Conservation (phyloP, 2,113 vertebrate species). For the Pimephales promelas region DNA sequence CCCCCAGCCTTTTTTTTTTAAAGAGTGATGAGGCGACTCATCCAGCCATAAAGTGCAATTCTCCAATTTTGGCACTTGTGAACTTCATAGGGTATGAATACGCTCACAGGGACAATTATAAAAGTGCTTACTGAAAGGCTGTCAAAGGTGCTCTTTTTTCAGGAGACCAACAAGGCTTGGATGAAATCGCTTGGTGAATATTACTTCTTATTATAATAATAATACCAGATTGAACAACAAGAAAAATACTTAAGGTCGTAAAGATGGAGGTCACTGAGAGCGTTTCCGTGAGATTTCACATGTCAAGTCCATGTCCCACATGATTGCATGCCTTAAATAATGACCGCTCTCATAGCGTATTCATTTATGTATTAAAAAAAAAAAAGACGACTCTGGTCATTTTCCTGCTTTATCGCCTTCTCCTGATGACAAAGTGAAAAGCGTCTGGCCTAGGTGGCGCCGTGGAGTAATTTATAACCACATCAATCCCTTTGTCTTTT, state of each 20-base stretch:
- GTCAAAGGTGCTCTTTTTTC: conserved; percentile 72
- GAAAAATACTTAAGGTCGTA: conserved; percentile 64
- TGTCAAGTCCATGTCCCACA: conserved; percentile 65
- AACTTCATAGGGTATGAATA: conserved; percentile 77
- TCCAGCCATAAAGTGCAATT: conserved; percentile 72
- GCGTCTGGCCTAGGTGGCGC: conserved; percentile 78
- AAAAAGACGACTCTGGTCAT: conserved; percentile 69
- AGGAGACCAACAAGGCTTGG: conserved; percentile 63
- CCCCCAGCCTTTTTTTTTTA: conserved; percentile 37
- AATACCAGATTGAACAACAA: conserved; percentile 68
- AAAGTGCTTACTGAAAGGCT: conserved; percentile 79
- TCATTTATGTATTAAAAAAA: conserved; percentile 82
- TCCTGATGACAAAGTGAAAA: conserved; percentile 77
- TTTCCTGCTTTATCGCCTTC: conserved; percentile 77
- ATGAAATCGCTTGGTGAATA: conserved; percentile 74
- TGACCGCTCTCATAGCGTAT: conserved; percentile 78
- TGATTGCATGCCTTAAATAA: conserved; percentile 75
- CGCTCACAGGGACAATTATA: conserved; percentile 76
- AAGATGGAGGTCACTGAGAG: conserved; percentile 72
- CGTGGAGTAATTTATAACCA: conserved; percentile 82
- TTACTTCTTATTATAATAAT: conserved; percentile 78
- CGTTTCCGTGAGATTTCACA: conserved; percentile 66
- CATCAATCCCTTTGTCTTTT: conserved; percentile 79
- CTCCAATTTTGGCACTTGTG: conserved; percentile 76
- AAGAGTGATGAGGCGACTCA: conserved; percentile 75